A percentile compares a stretch with the other conserved stretches of the same genome.
Evolutionary conservation across 2,113 vertebrate species (phyloP).

Genomic region (Seriola dumerili): DNA sequence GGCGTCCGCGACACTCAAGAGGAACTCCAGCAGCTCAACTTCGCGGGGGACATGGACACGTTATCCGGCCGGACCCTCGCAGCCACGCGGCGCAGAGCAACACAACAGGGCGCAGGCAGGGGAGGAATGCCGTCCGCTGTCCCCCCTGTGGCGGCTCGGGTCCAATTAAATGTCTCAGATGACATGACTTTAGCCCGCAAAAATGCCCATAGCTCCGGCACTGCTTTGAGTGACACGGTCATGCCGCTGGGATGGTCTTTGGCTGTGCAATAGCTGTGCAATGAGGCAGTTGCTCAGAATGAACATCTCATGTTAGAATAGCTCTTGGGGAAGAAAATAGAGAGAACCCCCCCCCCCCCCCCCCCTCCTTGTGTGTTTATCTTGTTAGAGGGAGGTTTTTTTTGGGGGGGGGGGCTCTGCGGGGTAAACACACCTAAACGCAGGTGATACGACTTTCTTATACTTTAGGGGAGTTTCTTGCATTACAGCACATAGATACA

Average conservation of each 20-base stretch:
- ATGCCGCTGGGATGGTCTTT: slow-evolving; percentile 72
- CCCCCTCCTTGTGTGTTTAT: slow-evolving; percentile 18
- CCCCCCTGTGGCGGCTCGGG: slow-evolving; percentile 89
- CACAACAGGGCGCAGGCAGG: slow-evolving; percentile 82
- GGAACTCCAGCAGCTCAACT: slow-evolving; percentile 36
- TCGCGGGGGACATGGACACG: slow-evolving; percentile 46
- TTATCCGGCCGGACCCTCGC: slow-evolving; percentile 49
- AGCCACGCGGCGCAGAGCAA: slow-evolving; percentile 56
- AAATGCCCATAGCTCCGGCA: slow-evolving; percentile 90
- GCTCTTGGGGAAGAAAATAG: slow-evolving; percentile 43
- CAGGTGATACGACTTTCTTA: not conserved
- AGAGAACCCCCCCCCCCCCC: not conserved
- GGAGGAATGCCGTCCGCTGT: slow-evolving; percentile 90
- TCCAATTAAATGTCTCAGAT: slow-evolving; percentile 95
- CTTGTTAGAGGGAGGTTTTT: not conserved
- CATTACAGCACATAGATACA: too few species aligned
- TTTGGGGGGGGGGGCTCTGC: too few species aligned
- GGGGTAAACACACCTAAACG: not conserved
- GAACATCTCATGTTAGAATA: slow-evolving; percentile 69
- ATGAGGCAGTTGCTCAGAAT: slow-evolving; percentile 81
- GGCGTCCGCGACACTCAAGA: slow-evolving; percentile 6
- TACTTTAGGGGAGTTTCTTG: not conserved
- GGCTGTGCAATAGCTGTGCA: slow-evolving; percentile 82
- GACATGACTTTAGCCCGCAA: slow-evolving; percentile 94
- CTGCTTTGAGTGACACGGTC: slow-evolving; percentile 87